Base-by-base conservation (phyloP, 2,888 invertebrate genomes). In the Aphrophora alni region DNA sequence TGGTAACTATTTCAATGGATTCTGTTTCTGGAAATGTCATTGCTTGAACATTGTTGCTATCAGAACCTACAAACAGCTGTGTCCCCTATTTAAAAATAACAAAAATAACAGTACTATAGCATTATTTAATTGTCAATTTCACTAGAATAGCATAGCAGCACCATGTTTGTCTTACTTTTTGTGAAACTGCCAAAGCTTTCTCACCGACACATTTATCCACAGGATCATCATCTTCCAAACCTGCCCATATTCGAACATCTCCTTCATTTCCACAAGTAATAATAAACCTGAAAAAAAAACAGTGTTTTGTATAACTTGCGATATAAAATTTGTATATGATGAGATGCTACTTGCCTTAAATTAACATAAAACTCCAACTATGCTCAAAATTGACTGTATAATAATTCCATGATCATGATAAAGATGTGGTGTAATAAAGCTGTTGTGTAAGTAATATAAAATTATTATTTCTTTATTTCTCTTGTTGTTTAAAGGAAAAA, bases 241-340 rank as follows among this genome's bases (percentile, higher is more conserved):
- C 93, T 51, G 93, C 89, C 97, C 97, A 98, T 82, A 96, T 93
- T 85, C 98, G 91, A 26, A 98, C 93, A 88, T 98, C 98, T 27
- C 98, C 97, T 89, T 98, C 98, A 44, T 93, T 92, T 27, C 98
- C 98, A 89, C 97, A 95, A 1, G 98, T 98, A 82, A 98, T 91
- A 68, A 98, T 90, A 82, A 92, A 91, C 83, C 93, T 93, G 83
- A 86, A 90, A 75, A 71, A 10, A 77, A 76, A 25, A 33, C 10
- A 76, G 28, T 0, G 14, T n/a, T n/a, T n/a, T n/a, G n/a, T n/a
- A n/a, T n/a, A n/a, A n/a, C n/a, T n/a, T n/a, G 75, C n/a, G n/a
- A 24, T 24, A 24, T 44, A 68, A 76, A 73, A 72, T 24, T 59
- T 78, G 8, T 44, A 78, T 71, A 72, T n/a, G n/a, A n/a, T n/a